Percentiles rank a stretch among this genome's conserved stretches.
Evolutionary conservation across 1,140 invertebrate species (phyloP).

Genomic region (Caligus rogercresseyi): DNA sequence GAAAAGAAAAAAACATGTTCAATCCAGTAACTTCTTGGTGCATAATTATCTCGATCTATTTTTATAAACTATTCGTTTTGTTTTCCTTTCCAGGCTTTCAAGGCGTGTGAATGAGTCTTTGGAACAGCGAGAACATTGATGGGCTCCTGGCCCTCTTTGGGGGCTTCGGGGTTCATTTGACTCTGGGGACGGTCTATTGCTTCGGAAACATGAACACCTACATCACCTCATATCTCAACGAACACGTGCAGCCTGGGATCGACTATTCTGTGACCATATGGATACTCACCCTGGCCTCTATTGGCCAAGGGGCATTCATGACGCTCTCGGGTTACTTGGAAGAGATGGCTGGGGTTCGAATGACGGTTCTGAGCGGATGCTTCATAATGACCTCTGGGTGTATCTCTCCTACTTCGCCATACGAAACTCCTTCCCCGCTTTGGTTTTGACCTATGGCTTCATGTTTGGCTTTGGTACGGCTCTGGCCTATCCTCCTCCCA

Average conservation of each 20-base stretch:
- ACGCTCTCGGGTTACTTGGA: conserved; percentile 9
- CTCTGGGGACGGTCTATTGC: conserved; percentile 27
- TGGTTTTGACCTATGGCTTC: conserved; percentile 30
- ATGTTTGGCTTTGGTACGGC: conserved; percentile 31
- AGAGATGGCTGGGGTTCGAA: conserved; percentile 4
- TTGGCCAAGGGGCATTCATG: conserved; percentile 17
- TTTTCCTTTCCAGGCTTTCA: background rate
- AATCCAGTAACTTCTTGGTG: background rate
- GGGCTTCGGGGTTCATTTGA: conserved; percentile 27
- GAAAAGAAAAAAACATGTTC: too few relatives aligned
- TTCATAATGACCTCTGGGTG: conserved; percentile 27
- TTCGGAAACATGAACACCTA: conserved; percentile 33
- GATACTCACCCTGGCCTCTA: conserved; percentile 4
- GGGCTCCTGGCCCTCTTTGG: conserved; percentile 23
- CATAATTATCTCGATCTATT: background rate
- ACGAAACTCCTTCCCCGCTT: conserved; percentile 26
- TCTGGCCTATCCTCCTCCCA: conserved; percentile 30
- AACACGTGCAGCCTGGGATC: conserved; percentile 22
- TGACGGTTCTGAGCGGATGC: background rate
- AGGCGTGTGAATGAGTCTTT: background rate
- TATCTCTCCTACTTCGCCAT: conserved; percentile 29
- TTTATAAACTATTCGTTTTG: background rate
- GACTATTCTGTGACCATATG: conserved; percentile 13
- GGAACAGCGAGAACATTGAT: conserved; percentile 1
- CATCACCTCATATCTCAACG: conserved; percentile 31